Conservation (phyloP, 2,113 vertebrate species). For the Xyliphius kryptos region DNA sequence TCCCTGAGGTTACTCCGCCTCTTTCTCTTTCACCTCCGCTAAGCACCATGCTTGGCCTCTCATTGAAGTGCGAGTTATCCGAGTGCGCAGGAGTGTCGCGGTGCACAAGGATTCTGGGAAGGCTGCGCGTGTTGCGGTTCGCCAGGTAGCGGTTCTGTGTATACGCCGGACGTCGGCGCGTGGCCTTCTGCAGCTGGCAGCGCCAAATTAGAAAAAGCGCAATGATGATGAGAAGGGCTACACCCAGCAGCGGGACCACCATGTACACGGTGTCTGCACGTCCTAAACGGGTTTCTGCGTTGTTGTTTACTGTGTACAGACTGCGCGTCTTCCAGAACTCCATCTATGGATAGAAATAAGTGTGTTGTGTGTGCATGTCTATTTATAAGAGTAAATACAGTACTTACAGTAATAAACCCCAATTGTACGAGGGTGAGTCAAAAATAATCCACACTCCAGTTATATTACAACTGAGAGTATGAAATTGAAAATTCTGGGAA, state of each 20-base stretch:
- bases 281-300: slow-evolving; percentile 58
- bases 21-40: slow-evolving; percentile 36
- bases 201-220: slow-evolving; percentile 88
- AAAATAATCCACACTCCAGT: no score
- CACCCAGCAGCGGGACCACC: slow-evolving; percentile 77
- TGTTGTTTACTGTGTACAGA: slow-evolving; percentile 71
- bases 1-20: slow-evolving; percentile 10
- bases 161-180: slow-evolving; percentile 76
- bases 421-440: no score
- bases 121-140: slow-evolving; percentile 69
- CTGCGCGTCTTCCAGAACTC: slow-evolving; percentile 81
- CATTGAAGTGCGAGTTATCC: slow-evolving; percentile 52
- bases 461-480: no score
- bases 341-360: no score
- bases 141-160: slow-evolving; percentile 77
- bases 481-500: no score
- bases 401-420: no score
- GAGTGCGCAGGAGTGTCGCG: slow-evolving; percentile 62
- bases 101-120: slow-evolving; percentile 79
- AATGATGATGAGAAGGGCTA: slow-evolving; percentile 80
- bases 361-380: no score
- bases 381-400: no score
- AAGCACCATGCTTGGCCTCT: slow-evolving; percentile 44
- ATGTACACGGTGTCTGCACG: slow-evolving; percentile 77
- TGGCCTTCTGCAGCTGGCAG: slow-evolving; percentile 84